These are phyloP conservation scores for Drosophila affinis DNA, from an alignment of 2,888 invertebrate genomes.

Conservation along the genomic window DNA sequence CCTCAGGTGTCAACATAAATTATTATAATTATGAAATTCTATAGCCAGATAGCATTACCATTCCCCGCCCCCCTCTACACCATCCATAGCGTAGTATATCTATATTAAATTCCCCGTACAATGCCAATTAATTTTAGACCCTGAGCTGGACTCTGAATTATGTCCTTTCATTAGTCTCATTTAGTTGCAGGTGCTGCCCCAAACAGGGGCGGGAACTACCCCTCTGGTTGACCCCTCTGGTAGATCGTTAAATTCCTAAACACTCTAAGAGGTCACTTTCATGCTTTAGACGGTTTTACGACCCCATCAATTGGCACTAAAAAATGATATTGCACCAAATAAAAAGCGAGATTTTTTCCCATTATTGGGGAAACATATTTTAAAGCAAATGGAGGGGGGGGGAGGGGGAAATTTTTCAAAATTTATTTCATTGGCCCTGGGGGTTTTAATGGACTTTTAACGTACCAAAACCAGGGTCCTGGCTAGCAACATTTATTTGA, in stretches of 20 bases:
- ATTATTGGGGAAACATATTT: conserved; percentile 18
- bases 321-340: conserved; percentile 25
- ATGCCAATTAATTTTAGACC: conserved; percentile 50
- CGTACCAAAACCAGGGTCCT: background rate
- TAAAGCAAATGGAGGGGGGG: background rate
- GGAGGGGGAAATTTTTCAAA: conserved; percentile 6
- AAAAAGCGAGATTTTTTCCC: conserved; percentile 8
- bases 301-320: conserved; percentile 43
- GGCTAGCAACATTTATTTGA: background rate
- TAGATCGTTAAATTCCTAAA: conserved; percentile 28
- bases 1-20: conserved; percentile 78
- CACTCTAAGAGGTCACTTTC: conserved; percentile 23
- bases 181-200: conserved; percentile 21
- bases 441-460: conserved; percentile 19
- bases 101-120: conserved; percentile 40
- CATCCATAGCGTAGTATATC: background rate
- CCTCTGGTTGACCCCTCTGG: conserved; percentile 12
- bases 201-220: background rate
- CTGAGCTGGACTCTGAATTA: conserved; percentile 37
- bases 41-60: conserved; percentile 35
- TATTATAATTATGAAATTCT: conserved; percentile 70
- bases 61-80: background rate
- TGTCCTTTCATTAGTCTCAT: conserved; percentile 44
- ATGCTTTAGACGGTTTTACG: conserved; percentile 34
- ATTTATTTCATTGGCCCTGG: conserved; percentile 26